Conservation (phyloP, 2,888 invertebrate genomes). For the Epiblema foenella region DNA sequence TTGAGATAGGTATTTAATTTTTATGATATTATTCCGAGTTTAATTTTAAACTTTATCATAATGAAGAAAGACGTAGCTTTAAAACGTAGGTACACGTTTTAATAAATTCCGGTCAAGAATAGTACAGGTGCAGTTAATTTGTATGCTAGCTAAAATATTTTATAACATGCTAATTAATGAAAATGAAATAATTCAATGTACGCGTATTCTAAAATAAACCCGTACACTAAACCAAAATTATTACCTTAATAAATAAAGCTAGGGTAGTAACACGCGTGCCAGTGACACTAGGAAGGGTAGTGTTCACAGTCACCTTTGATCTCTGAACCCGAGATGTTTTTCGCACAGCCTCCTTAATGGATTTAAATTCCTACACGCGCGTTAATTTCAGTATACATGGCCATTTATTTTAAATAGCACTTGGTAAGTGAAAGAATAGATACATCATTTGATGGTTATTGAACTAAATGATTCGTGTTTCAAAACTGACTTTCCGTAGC, state of each 20-base stretch:
- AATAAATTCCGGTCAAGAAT: not conserved
- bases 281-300: constrained; percentile 25
- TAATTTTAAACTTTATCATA: no score
- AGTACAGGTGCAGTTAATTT: not conserved
- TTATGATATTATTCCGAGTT: not conserved
- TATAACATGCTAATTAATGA: not conserved
- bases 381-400: constrained; percentile 2
- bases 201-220: not conserved
- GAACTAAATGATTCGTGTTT: not conserved
- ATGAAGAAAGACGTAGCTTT: no score
- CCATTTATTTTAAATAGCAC: not conserved
- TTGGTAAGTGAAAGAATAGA: not conserved
- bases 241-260: constrained; percentile 2
- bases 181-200: not conserved
- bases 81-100: no score
- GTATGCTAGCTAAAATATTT: not conserved
- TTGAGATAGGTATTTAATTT: not conserved
- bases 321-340: constrained; percentile 40
- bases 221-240: not conserved
- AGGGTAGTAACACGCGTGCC: not conserved
- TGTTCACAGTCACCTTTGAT: constrained; percentile 38
- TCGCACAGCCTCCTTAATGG: constrained; percentile 25
- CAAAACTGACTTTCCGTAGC: no score
- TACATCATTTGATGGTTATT: not conserved
- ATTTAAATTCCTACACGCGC: constrained; percentile 7